These are phyloP conservation scores for Eristalis intricaria DNA, from an alignment of 2,888 invertebrate species.

Conservation along the genomic window DNA sequence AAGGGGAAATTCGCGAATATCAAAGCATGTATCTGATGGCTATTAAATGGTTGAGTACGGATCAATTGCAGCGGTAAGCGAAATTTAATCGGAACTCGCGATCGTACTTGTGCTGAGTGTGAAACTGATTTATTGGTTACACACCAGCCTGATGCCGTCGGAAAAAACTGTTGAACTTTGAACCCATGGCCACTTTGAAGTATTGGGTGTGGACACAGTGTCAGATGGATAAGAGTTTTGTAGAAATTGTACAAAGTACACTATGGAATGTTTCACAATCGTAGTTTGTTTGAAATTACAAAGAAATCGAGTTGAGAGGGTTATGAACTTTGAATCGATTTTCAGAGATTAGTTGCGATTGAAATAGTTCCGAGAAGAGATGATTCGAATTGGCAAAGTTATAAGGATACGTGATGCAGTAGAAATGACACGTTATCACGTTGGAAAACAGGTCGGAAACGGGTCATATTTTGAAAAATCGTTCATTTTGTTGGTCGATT, in stretches of 20 bases:
- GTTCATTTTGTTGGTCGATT: too few relatives aligned
- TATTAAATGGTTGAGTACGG: constrained; percentile 37
- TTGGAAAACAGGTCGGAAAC: not conserved
- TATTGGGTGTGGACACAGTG: constrained; percentile 16
- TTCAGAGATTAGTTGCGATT: not conserved
- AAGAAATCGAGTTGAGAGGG: not conserved
- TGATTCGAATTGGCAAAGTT: not conserved
- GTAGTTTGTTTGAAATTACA: not conserved
- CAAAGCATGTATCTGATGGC: constrained; percentile 24
- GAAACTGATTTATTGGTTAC: constrained; percentile 38
- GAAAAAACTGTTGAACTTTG: constrained; percentile 17
- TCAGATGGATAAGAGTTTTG: not conserved
- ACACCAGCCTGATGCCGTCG: constrained; percentile 6
- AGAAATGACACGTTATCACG: not conserved
- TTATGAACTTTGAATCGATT: not conserved
- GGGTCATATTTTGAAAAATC: not conserved
- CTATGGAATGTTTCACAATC: not conserved
- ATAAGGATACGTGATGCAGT: not conserved
- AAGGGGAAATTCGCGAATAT: constrained; percentile 17
- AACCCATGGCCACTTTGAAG: not conserved
- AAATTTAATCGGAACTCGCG: constrained; percentile 51
- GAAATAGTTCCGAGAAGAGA: not conserved
- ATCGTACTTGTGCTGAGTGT: constrained; percentile 29
- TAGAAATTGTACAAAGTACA: not conserved
- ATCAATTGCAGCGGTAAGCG: constrained; percentile 46